Evolutionary conservation across 1,140 invertebrate genomes (phyloP).

Genomic region (Drosophila rufa): DNA sequence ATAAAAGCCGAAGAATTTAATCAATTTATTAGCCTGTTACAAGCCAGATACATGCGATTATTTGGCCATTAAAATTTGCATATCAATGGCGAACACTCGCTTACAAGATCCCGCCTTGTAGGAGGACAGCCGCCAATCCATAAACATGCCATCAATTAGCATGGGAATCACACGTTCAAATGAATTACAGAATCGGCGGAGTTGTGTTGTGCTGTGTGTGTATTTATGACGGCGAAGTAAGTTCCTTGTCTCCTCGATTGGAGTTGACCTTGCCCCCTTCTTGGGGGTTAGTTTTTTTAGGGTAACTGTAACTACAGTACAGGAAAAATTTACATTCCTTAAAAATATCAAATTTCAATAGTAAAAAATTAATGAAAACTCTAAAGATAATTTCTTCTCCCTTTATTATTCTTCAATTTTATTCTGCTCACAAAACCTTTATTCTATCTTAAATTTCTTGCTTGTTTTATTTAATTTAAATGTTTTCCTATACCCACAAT

Average conservation of each 20-base stretch:
- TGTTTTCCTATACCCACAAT: not conserved
- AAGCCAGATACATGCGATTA: constrained; percentile 65
- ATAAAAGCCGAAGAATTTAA: constrained; percentile 71
- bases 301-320: constrained; percentile 11
- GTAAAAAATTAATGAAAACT: too few relatives aligned
- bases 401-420: too few relatives aligned
- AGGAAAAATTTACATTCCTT: not conserved
- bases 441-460: not conserved
- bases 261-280: constrained; percentile 19
- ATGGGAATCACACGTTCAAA: constrained; percentile 45
- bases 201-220: not conserved
- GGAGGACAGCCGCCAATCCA: constrained; percentile 46
- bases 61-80: constrained; percentile 77
- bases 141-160: constrained; percentile 52
- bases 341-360: not conserved
- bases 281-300: not conserved
- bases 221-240: constrained; percentile 1
- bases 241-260: not conserved
- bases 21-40: constrained; percentile 74
- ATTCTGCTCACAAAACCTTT: too few relatives aligned
- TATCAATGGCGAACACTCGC: constrained; percentile 67
- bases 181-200: constrained; percentile 20
- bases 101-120: constrained; percentile 39
- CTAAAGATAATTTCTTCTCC: too few relatives aligned
- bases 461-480: not conserved